A percentile compares a stretch with the other conserved stretches of the same genome.
These are phyloP conservation scores for Myotis pilosus DNA, from an alignment of 2,797 vertebrate genomes.

Conservation along the genomic window DNA sequence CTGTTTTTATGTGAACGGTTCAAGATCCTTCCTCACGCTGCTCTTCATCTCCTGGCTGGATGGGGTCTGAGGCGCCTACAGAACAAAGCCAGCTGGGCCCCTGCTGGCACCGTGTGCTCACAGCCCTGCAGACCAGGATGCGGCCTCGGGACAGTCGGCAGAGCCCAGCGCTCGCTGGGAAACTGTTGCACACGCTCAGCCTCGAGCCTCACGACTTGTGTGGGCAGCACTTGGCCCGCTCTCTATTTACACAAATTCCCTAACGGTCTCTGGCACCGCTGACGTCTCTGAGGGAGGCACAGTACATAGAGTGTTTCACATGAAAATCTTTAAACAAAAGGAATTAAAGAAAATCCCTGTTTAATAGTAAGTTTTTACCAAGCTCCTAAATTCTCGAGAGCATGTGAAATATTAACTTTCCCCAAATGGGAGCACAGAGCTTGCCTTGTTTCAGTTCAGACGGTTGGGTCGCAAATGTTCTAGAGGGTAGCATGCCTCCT, in stretches of 20 bases:
- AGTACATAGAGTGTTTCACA: conserved; percentile 75
- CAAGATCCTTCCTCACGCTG: neutral
- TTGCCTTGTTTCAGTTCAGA: conserved; percentile 69
- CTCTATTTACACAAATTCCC: conserved; percentile 78
- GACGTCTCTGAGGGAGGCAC: conserved; percentile 73
- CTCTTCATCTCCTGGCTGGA: neutral
- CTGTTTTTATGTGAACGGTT: neutral
- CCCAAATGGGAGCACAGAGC: conserved; percentile 75
- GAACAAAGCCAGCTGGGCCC: neutral
- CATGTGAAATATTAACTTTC: conserved; percentile 77
- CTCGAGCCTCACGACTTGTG: conserved; percentile 70
- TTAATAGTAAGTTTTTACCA: conserved; percentile 78
- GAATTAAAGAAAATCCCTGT: conserved; percentile 80
- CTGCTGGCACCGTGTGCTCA: neutral
- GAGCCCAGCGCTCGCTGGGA: neutral
- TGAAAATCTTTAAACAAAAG: conserved; percentile 81
- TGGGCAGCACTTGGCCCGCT: conserved; percentile 73
- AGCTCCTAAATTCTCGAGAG: conserved; percentile 75
- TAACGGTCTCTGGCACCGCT: conserved; percentile 76
- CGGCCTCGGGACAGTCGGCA: neutral
- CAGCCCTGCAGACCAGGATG: neutral
- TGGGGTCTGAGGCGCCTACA: neutral
- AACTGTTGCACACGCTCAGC: conserved; percentile 45
- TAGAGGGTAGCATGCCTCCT: neutral
- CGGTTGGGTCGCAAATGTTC: conserved; percentile 49